These are phyloP conservation scores for Chirona hameri DNA, from an alignment of 2,888 invertebrate species.

Conservation along the genomic window DNA sequence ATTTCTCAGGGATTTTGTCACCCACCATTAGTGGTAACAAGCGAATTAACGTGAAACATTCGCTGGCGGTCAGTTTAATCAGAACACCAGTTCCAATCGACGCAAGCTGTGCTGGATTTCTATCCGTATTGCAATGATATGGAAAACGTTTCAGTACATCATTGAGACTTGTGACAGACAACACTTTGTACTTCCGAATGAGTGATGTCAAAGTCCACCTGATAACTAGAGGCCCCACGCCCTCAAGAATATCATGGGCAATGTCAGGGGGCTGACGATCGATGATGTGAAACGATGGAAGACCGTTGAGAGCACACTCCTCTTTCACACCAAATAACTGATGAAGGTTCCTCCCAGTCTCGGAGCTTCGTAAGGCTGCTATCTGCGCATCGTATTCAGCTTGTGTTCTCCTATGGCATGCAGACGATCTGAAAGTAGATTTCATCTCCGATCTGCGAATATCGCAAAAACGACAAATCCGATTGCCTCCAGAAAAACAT, in stretches of 20 bases:
- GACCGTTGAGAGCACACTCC: not conserved
- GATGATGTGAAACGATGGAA: not conserved
- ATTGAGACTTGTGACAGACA: not conserved
- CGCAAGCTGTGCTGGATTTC: not conserved
- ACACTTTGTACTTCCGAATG: not conserved
- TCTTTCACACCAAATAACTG: not conserved
- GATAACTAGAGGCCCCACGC: not conserved
- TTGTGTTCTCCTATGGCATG: not conserved
- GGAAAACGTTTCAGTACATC: not conserved
- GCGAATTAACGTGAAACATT: not conserved
- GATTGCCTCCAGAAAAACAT: no score
- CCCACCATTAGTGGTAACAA: constrained; percentile 5
- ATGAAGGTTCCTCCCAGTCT: not conserved
- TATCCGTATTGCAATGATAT: not conserved
- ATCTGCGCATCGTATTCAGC: not conserved
- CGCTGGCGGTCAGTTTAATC: not conserved
- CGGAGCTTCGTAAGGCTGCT: not conserved
- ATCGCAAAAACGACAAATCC: no score
- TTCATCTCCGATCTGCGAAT: no score
- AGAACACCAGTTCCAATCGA: not conserved
- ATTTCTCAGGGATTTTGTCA: not conserved
- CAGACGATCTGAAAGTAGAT: not conserved
- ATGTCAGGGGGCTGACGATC: not conserved
- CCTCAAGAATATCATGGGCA: not conserved
- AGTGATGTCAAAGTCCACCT: not conserved